These are phyloP conservation scores for Sebastes glaucus DNA, from an alignment of 2,797 vertebrate genomes.

Conservation along the genomic window DNA sequence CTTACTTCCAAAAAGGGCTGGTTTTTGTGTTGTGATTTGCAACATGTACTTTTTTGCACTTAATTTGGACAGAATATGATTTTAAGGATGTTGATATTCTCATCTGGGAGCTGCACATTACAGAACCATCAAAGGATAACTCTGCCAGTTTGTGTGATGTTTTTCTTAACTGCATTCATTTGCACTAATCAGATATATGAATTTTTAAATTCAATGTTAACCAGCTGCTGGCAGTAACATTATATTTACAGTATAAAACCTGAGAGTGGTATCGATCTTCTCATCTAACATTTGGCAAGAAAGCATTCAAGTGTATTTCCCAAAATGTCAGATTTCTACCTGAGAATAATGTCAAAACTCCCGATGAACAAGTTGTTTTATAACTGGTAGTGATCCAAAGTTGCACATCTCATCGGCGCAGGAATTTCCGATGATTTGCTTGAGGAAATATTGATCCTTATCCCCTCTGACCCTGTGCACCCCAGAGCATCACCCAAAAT, in stretches of 20 bases:
- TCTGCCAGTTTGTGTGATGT: not conserved
- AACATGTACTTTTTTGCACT: not conserved
- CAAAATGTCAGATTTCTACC: not conserved
- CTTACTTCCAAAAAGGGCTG: no score
- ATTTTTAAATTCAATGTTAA: constrained; percentile 1
- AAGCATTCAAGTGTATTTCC: not conserved
- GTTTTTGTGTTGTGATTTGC: not conserved
- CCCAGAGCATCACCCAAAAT: constrained; percentile 13
- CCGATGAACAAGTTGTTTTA: not conserved
- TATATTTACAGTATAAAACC: not conserved
- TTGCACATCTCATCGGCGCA: not conserved
- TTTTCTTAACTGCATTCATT: constrained; percentile 14
- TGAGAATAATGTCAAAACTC: not conserved
- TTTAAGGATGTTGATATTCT: not conserved
- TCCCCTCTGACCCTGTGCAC: not conserved
- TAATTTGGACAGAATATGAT: constrained; percentile 1
- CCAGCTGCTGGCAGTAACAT: not conserved
- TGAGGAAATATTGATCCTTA: constrained; percentile 5
- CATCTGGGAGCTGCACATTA: not conserved
- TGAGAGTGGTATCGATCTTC: not conserved
- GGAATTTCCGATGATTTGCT: not conserved
- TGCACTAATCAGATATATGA: constrained; percentile 8
- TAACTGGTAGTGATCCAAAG: not conserved
- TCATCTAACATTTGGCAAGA: not conserved
- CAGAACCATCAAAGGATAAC: not conserved